Evolutionary conservation across 2,888 invertebrate species (phyloP), one percentile per base, ranked within the genome.

Genomic region (Spialia ferax): DNA sequence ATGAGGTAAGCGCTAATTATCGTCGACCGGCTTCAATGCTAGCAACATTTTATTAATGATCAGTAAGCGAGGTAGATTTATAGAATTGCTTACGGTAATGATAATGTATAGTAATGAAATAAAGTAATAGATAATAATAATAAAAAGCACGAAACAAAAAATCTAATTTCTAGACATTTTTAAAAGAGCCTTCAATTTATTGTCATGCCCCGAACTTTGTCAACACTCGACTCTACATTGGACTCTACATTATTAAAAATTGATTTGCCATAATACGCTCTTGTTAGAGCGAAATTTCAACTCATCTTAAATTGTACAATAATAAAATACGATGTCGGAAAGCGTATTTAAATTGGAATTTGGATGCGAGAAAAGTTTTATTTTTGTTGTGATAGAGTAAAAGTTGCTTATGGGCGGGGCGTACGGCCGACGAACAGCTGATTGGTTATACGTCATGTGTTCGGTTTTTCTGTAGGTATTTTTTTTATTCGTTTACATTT

Each of bases 401-500:
- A 91, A 91, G 86, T 87, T 83, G 80, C 79, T 80, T 76, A 79
- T 81, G 91, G 91, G 93, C 91, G 91, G 90, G 86, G 90, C 91
- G 83, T 79, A 72, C 81, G 79, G 77, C 81, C 81, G 79, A 85
- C 89, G 81, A 89, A 86, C 91, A 89, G 89, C 90, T 89, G 91
- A 93, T 93, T 93, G 93, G 93, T 84, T 86, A 80, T 83, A 86
- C 85, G 84, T 74, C 75, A 76, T 88, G 88, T 88, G 91, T 88
- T 86, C 84, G 85, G 83, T 88, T 91, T 90, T 91, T 89, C 85
- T 79, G 90, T 93, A 91, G 89, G 89, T 89, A 91, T 89, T 87
- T 79, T 78, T 77, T 76, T 75, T 72, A 65, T 42, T 72, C 69
- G 69, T 75, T 73, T 71, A 72, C 60, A 63, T 68, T 68, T 68